A percentile compares a stretch with the other conserved stretches of the same genome.
Conservation (phyloP, 2,888 invertebrate genomes). For the Ophioninae sp. region DNA sequence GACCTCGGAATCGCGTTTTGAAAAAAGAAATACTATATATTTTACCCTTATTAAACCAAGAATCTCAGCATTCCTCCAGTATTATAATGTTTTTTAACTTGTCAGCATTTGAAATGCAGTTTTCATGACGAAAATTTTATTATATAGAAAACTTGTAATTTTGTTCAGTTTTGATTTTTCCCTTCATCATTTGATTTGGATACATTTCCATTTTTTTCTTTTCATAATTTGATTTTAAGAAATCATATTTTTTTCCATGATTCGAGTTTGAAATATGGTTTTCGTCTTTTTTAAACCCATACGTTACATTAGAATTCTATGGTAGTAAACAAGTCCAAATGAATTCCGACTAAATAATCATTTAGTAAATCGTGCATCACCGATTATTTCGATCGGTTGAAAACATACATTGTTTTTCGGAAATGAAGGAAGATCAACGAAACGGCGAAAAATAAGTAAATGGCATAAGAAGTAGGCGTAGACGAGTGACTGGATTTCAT, state of each 20-base stretch:
- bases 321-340: slow-evolving; percentile 17
- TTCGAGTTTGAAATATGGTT: no score
- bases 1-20: neutral
- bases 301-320: neutral
- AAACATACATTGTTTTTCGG: neutral
- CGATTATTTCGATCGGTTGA: slow-evolving; percentile 1
- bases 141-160: no score
- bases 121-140: no score
- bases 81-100: no score
- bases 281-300: neutral
- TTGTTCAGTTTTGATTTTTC: neutral
- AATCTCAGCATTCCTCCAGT: no score
- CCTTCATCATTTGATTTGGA: neutral
- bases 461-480: slow-evolving; percentile 52
- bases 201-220: neutral
- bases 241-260: neutral
- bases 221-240: neutral
- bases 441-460: slow-evolving; percentile 5
- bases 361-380: slow-evolving; percentile 12
- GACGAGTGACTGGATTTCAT: slow-evolving; percentile 59
- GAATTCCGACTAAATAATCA: neutral
- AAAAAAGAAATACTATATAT: no score
- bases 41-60: neutral
- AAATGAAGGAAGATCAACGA: neutral
- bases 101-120: no score